Evolutionary conservation across 1,140 invertebrate genomes (phyloP), one percentile per base, ranked within the genome.

Genomic region (Lepidurus packardi): DNA sequence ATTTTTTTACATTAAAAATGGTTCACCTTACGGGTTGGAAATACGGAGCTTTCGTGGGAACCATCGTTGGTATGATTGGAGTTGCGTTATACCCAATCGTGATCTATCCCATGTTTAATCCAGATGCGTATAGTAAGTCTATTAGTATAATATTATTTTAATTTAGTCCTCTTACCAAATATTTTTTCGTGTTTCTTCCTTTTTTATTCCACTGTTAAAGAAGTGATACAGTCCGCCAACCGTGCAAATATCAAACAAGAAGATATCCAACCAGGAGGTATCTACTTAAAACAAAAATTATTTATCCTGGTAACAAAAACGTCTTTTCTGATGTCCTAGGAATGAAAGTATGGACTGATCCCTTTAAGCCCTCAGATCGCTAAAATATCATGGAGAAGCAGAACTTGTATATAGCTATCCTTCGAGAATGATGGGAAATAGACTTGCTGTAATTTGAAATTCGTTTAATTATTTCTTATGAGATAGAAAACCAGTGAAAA

Each of bases 341-440:
- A 85, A 91, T 91, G 90, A 91, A 90, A 85, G 88, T 91, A 21
- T 91, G 90, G 90, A 85, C 86, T 73, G 89, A 91, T 86, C 90
- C 90, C 74, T 91, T 91, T 86, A 87, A 86, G 13, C 21, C 53
- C 53, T 65, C 53, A 4, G 53, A 65, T n/a, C 53, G 53, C 16
- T n/a, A 65, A 65, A 21, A 65, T 13, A 65, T 65, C 0, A 13
- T 65, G 13, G 53, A n/a, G 53, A 65, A 47, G 21, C 53, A 21
- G 53, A 16, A 7, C 13, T 65, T 65, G 53, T 65, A 65, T 65
- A 65, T 65, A 65, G 53, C 53, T 16, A 7, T 65, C 21, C 53
- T 65, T n/a, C 21, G 53, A 13, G 13, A 65, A 7, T 65, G 53
- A 65, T 65, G 53, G 34, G n/a, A 65, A 65, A 65, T 65, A 65